These are phyloP conservation scores for Apantesis nais DNA, from an alignment of 2,888 invertebrate species.

Conservation along the genomic window DNA sequence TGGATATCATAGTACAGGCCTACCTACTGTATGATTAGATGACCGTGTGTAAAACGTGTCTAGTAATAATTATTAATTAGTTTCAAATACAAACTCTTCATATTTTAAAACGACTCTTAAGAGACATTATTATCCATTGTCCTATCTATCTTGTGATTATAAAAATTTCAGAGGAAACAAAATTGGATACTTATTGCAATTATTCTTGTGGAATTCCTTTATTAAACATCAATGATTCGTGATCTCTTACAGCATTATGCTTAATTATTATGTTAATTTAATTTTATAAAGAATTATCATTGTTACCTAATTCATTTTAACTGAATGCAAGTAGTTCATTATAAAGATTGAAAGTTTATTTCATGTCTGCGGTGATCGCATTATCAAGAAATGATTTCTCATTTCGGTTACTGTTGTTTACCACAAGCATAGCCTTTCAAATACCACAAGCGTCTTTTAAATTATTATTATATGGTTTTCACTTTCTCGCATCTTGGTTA, in stretches of 20 bases:
- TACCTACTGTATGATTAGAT: background rate
- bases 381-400: slow-evolving; percentile 52
- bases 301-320: background rate
- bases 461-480: slow-evolving; percentile 53
- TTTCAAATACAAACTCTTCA: background rate
- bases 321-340: background rate
- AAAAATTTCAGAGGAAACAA: background rate
- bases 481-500: slow-evolving; percentile 53
- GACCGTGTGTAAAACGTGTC: background rate
- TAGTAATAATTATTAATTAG: background rate
- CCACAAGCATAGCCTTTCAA: slow-evolving; percentile 57
- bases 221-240: background rate
- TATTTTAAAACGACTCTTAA: background rate
- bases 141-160: background rate
- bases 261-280: background rate
- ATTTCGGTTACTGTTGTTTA: slow-evolving; percentile 48
- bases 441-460: slow-evolving; percentile 51
- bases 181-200: background rate
- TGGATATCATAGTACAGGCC: background rate
- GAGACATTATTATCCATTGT: background rate
- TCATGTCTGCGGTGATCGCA: slow-evolving; percentile 25
- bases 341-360: slow-evolving; percentile 44
- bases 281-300: background rate
- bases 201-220: background rate
- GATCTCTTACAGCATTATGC: background rate